A percentile compares a stretch with the other conserved stretches of the same genome.
Conservation (phyloP, 2,113 vertebrate genomes). For the Gasterosteus aculeatus region DNA sequence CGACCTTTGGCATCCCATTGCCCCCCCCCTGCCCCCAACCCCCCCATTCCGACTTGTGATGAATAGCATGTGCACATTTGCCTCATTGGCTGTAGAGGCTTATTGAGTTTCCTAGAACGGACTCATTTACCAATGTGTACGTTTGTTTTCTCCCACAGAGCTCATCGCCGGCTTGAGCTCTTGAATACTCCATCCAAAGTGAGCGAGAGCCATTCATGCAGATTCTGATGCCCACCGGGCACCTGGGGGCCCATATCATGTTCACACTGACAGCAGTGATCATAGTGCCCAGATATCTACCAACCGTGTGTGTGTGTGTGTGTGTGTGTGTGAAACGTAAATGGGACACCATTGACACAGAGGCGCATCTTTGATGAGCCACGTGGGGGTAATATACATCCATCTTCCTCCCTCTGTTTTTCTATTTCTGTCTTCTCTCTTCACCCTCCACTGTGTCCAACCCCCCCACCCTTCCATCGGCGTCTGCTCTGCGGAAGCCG, state of each 20-base stretch:
- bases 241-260: conserved; percentile 1
- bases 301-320: background rate
- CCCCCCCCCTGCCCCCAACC: background rate
- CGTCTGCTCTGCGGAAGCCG: background rate
- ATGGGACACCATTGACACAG: conserved; percentile 48
- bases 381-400: conserved; percentile 35
- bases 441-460: background rate
- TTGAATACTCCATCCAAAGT: background rate
- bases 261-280: background rate
- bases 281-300: no score
- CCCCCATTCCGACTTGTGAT: background rate
- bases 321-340: conserved; percentile 25
- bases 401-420: conserved; percentile 12
- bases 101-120: conserved; percentile 19
- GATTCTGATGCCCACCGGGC: conserved; percentile 1
- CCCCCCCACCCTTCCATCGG: background rate
- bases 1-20: conserved; percentile 15
- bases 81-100: conserved; percentile 4
- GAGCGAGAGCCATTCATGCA: background rate
- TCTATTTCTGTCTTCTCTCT: conserved; percentile 20
- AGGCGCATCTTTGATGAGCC: conserved; percentile 20
- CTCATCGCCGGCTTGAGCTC: conserved; percentile 8
- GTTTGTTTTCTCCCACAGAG: conserved; percentile 29
- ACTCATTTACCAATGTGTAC: conserved; percentile 19
- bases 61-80: conserved; percentile 17